Evolutionary conservation across 2,113 vertebrate genomes (phyloP), one percentile per base, ranked within the genome.

Genomic region (Gavia stellata): DNA sequence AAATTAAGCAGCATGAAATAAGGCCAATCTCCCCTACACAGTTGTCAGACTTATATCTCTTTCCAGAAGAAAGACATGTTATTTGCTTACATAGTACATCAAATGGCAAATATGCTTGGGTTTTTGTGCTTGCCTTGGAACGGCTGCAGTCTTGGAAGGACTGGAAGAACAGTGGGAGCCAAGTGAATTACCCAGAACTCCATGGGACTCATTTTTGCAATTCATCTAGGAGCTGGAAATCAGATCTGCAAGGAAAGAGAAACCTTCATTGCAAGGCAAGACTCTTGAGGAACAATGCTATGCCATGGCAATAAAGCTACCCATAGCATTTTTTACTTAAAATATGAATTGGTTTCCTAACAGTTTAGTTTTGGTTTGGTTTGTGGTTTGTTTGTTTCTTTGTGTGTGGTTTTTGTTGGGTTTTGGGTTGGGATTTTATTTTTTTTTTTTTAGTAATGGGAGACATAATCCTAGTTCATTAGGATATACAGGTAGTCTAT

Each of bases 31-130:
- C 61, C 73, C 72, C 50, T 75, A 33, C 42, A 28, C 73, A 81
- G 62, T n/a, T 91, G 86, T 92, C 78, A 86, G 66, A 59, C 91
- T 84, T 75, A 26, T 55, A 84, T 94, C 70, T 84, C 70, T 34
- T 89, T 96, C 89, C 73, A 94, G 91, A 52, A 92, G 86, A 91
- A 15, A 89, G 86, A 80, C 77, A 55, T 31, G 53, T 80, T 93
- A 77, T 95, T 96, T 96, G 70, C 74, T 96, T 96, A 80, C 45
- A 70, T 21, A 90, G 87, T 74, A 53, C 90, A 95, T 94, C 92
- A 94, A 36, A 82, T 92, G 79, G 67, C 81, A 96, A 90, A 75
- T 82, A 56, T 25, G 12, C 91, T 79, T 56, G 52, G 10, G 31
- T 45, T 95, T 92, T 82, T 92, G n/a, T 81, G 86, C 95, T 95